Evolutionary conservation across 1,140 invertebrate species (phyloP), one percentile per base, ranked within the genome.

Genomic region (Ceratosolen solmsi): DNA sequence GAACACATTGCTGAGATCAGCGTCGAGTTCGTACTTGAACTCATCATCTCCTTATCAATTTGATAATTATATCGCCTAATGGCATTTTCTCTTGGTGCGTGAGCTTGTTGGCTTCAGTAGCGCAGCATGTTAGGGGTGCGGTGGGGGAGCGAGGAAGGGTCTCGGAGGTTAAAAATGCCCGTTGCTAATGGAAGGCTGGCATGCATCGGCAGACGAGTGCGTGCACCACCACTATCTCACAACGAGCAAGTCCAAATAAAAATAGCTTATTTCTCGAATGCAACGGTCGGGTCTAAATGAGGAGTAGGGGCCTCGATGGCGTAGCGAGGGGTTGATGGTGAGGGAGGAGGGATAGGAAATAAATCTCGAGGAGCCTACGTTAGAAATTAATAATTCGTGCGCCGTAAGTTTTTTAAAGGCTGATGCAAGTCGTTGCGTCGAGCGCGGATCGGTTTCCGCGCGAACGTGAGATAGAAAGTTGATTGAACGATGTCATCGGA

Each of bases 401-500:
- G 13, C 0, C 33, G 38, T 70, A 70, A 13, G 41, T 25, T 46
- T 70, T 68, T 15, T 15, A 0, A 9, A 73, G 25, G 22, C 41
- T 49, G n/a, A 17, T n/a, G n/a, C n/a, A 74, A 13, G 51, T 13
- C 5, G 51, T 54, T 4, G 51, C 51, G 51, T 54, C 51, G 9
- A 22, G 20, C 51, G 51, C 11, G 9, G 1, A 27, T 25, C 13
- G 25, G 2, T 13, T 4, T 7, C 1, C 22, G 3, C 27, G 2
- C n/a, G 36, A 58, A n/a, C 51, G 77, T 72, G 78, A 79, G 78
- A 79, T 73, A 73, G 78, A 73, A 63, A 80, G 78, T 73, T 73
- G 78, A 80, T 80, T 65, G 79, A 80, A 74, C 79, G 71, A 51
- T 80, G 79, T 80, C 79, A 80, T 80, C 46, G 71, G 30, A 80